These are phyloP conservation scores for Drosophila seguyi DNA, from an alignment of 1,140 invertebrate species.

Conservation along the genomic window DNA sequence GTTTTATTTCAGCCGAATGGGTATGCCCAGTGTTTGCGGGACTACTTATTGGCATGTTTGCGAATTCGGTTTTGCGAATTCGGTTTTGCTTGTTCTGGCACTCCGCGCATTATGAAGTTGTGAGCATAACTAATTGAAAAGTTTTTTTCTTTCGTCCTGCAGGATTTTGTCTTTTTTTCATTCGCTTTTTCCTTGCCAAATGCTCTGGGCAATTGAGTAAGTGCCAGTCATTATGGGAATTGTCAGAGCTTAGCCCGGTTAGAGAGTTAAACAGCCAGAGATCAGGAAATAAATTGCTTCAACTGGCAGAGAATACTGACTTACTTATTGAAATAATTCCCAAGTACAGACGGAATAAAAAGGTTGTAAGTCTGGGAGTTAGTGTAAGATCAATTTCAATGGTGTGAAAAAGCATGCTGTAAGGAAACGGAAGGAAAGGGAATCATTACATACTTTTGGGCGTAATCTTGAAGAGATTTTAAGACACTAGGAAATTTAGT, in stretches of 20 bases:
- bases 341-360: background rate
- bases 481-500: background rate
- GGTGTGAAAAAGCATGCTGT: too few species aligned
- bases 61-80: conserved; percentile 70
- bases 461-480: background rate
- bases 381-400: background rate
- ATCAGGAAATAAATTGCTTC: conserved; percentile 6
- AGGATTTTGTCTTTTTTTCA: background rate
- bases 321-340: background rate
- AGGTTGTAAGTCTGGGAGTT: background rate
- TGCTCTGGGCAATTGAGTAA: conserved; percentile 7
- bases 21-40: conserved; percentile 56
- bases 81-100: conserved; percentile 65
- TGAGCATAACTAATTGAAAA: conserved; percentile 81
- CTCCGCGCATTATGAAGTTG: conserved; percentile 67
- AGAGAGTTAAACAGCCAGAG: background rate
- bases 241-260: background rate
- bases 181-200: background rate
- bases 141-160: conserved; percentile 39
- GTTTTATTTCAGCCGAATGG: conserved; percentile 35
- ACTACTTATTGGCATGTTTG: conserved; percentile 77
- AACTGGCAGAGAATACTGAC: background rate
- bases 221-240: conserved; percentile 17
- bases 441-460: background rate
- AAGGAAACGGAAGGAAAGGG: too few species aligned